Evolutionary conservation across 2,113 vertebrate species (phyloP).

Genomic region (Salvelinus fontinalis): DNA sequence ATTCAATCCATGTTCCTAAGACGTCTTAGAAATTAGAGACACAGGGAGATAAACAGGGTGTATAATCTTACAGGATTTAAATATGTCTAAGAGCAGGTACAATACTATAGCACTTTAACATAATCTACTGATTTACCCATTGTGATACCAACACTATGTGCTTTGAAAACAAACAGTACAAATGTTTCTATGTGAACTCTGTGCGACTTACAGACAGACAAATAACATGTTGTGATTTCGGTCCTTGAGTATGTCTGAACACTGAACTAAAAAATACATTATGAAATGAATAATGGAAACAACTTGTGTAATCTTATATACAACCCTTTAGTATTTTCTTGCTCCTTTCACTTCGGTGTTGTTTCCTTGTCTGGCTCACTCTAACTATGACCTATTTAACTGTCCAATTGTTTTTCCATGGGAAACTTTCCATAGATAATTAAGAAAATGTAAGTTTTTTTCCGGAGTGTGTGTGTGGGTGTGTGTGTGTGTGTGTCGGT

Average conservation of each 20-base stretch:
- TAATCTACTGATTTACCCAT: not conserved
- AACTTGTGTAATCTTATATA: not conserved
- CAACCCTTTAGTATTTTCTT: not conserved
- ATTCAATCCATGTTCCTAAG: conserved; percentile 1
- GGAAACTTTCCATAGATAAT: conserved; percentile 3
- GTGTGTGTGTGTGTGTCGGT: too few relatives aligned
- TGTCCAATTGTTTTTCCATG: not conserved
- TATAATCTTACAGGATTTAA: too few relatives aligned
- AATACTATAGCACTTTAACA: not conserved
- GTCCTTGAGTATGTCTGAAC: not conserved
- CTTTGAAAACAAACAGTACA: not conserved
- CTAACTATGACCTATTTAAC: not conserved
- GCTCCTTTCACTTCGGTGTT: not conserved
- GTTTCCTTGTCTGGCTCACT: not conserved
- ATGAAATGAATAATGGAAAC: not conserved
- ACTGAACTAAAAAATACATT: not conserved
- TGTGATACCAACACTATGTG: not conserved
- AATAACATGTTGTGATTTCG: not conserved
- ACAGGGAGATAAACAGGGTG: too few relatives aligned
- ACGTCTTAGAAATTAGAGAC: too few relatives aligned
- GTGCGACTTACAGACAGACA: not conserved
- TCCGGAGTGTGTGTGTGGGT: too few relatives aligned
- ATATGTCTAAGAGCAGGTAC: not conserved
- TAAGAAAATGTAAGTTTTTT: not conserved
- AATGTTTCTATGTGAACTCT: not conserved